Evolutionary conservation across 1,140 invertebrate genomes (phyloP).

Genomic region (Eupeodes corollae): DNA sequence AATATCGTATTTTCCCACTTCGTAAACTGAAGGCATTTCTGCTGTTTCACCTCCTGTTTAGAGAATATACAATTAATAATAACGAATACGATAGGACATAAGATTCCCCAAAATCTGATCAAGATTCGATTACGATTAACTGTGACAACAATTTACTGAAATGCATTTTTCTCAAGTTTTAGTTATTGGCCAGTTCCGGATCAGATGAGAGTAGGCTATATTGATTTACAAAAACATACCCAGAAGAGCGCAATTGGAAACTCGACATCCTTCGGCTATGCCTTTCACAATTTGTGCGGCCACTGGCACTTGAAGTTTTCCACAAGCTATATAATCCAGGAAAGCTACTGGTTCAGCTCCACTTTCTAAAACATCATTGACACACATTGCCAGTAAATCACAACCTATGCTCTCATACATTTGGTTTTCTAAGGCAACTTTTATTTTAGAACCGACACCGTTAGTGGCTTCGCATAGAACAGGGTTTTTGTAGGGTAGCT

Average conservation of each 20-base stretch:
- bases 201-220: too few species aligned
- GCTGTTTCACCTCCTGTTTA: conserved; percentile 81
- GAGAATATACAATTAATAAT: too few species aligned
- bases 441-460: conserved; percentile 88
- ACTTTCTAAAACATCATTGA: conserved; percentile 90
- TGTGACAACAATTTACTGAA: too few species aligned
- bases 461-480: conserved; percentile 81
- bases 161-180: too few species aligned
- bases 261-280: conserved; percentile 74
- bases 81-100: too few species aligned
- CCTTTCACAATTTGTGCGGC: conserved; percentile 72
- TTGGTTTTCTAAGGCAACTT: conserved; percentile 71
- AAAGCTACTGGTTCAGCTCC: conserved; percentile 93
- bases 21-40: conserved; percentile 89
- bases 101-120: too few species aligned
- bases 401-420: conserved; percentile 81
- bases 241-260: conserved; percentile 78
- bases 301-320: conserved; percentile 62
- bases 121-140: too few species aligned
- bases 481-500: conserved; percentile 60
- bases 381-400: conserved; percentile 96
- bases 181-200: too few species aligned
- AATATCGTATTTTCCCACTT: conserved; percentile 70
- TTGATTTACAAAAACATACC: conserved; percentile 44
- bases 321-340: conserved; percentile 92